These are phyloP conservation scores for Chlorops oryzae DNA, from an alignment of 1,140 invertebrate species.

Conservation along the genomic window DNA sequence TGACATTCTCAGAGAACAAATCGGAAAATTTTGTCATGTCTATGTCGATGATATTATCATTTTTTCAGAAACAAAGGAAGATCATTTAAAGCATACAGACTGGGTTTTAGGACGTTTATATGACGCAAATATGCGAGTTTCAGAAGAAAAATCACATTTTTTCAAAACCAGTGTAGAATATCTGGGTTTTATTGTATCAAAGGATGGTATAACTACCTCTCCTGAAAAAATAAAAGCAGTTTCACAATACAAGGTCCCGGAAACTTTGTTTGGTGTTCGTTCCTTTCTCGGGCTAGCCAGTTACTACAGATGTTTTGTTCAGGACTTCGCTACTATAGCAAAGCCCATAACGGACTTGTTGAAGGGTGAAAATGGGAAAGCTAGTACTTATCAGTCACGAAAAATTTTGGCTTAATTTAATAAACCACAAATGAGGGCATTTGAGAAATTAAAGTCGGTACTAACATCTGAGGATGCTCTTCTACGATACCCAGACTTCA, in stretches of 20 bases:
- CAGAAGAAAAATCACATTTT: conserved; percentile 48
- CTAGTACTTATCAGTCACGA: conserved; percentile 8
- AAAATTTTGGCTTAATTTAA: too few species aligned
- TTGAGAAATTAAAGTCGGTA: conserved; percentile 31
- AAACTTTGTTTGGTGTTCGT: conserved; percentile 15
- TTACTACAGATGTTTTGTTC: conserved; percentile 19
- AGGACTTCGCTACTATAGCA: conserved; percentile 10
- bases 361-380: conserved; percentile 16
- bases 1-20: conserved; percentile 5
- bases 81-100: conserved; percentile 18
- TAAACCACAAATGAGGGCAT: conserved; percentile 24
- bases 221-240: conserved; percentile 24
- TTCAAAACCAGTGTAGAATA: conserved; percentile 22
- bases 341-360: conserved; percentile 7
- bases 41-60: conserved; percentile 12
- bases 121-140: conserved; percentile 45
- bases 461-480: conserved; percentile 1
- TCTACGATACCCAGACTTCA: conserved; percentile 13
- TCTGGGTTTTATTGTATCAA: conserved; percentile 12
- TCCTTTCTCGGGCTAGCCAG: conserved; percentile 18
- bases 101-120: conserved; percentile 23
- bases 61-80: conserved; percentile 7
- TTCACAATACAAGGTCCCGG: conserved; percentile 12
- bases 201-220: conserved; percentile 14
- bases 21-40: conserved; percentile 7